Evolutionary conservation across 2,888 invertebrate genomes (phyloP).

Genomic region (Parascotia fuliginaria): DNA sequence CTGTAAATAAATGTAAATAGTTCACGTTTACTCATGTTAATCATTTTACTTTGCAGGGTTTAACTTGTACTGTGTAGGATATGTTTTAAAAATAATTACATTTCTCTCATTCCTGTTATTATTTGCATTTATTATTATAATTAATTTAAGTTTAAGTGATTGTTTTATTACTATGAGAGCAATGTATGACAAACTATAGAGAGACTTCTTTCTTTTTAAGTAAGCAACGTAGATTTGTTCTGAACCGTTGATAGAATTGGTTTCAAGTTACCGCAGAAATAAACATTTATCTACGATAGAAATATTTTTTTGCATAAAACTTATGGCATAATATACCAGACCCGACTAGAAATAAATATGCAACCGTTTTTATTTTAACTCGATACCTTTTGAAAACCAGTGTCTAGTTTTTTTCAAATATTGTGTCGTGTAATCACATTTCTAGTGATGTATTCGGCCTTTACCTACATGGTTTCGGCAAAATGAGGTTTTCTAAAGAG

Average conservation of each 20-base stretch:
- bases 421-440: too few species aligned
- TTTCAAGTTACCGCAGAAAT: too few species aligned
- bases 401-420: too few species aligned
- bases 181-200: conserved; percentile 33
- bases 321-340: too few species aligned
- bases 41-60: neutral
- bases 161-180: conserved; percentile 32
- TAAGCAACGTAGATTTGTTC: neutral
- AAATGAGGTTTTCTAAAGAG: neutral
- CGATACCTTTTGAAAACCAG: too few species aligned
- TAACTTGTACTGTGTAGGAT: neutral
- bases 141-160: neutral
- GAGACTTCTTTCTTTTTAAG: neutral
- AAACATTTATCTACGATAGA: too few species aligned
- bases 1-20: conserved; percentile 19
- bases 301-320: too few species aligned
- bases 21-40: neutral
- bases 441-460: too few species aligned
- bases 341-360: too few species aligned
- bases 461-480: neutral
- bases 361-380: too few species aligned
- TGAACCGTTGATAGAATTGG: too few species aligned
- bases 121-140: neutral
- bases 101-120: neutral
- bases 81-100: neutral